Conservation (phyloP, 2,888 invertebrate species). For the Acanthosoma haemorrhoidale region DNA sequence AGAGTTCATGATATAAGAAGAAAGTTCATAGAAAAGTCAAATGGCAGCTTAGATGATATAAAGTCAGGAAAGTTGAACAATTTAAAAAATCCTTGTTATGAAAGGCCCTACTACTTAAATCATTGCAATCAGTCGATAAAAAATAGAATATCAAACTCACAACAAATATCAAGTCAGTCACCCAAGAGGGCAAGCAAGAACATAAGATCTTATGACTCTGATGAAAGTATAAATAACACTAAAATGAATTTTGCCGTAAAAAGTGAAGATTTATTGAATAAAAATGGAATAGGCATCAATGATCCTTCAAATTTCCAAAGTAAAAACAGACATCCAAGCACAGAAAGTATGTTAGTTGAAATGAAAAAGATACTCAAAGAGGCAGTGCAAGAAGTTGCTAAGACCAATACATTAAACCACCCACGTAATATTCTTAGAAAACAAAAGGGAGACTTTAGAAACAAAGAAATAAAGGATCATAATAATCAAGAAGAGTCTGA, state of each 20-base stretch:
- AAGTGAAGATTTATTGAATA: background rate
- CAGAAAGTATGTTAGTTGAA: background rate
- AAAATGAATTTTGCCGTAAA: background rate
- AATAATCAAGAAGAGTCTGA: too few relatives aligned
- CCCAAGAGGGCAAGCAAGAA: background rate
- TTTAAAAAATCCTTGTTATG: background rate
- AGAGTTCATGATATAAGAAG: constrained; percentile 1
- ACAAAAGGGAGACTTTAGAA: too few relatives aligned
- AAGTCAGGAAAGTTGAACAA: background rate
- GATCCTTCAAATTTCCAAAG: background rate
- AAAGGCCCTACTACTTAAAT: background rate
- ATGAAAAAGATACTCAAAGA: constrained; percentile 13
- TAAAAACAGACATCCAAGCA: background rate
- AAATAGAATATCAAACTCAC: background rate
- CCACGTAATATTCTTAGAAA: background rate
- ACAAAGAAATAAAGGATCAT: background rate
- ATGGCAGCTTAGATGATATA: background rate
- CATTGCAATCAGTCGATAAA: background rate
- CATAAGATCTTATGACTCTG: background rate
- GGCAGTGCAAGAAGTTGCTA: background rate
- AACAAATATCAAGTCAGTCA: background rate
- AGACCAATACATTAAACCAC: background rate
- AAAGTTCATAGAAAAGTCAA: background rate
- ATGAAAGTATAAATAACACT: background rate
- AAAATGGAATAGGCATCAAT: too few relatives aligned